Percentiles rank a stretch among this genome's conserved stretches.
These are phyloP conservation scores for Podarcis muralis DNA, from an alignment of 2,113 vertebrate genomes.

Conservation along the genomic window DNA sequence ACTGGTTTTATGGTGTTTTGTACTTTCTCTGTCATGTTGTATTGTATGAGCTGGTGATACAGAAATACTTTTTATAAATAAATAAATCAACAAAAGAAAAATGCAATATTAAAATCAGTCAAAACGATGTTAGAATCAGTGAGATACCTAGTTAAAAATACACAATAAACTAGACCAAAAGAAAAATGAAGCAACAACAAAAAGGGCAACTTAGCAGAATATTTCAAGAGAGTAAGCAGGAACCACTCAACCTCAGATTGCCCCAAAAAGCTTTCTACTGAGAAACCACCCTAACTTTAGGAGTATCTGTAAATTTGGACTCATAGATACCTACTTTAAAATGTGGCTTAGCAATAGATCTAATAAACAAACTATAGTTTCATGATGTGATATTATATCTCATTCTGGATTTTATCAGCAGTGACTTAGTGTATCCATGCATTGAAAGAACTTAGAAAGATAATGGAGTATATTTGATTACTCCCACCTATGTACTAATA, in stretches of 20 bases:
- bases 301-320: no score
- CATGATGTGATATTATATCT: neutral
- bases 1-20: no score
- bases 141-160: no score
- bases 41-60: no score
- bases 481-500: neutral
- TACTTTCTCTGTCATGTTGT: no score
- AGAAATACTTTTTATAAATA: no score
- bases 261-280: neutral
- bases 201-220: neutral
- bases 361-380: neutral
- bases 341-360: no score
- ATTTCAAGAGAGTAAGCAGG: neutral
- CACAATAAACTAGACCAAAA: neutral
- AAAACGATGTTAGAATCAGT: neutral
- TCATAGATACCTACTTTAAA: no score
- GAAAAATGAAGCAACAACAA: neutral
- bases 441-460: neutral
- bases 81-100: no score
- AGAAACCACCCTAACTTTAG: neutral
- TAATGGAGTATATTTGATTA: neutral
- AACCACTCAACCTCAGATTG: neutral
- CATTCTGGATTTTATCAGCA: neutral
- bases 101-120: no score
- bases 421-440: neutral